Base-by-base conservation (phyloP, 2,888 invertebrate species). In the Nomada ruficornis region DNA sequence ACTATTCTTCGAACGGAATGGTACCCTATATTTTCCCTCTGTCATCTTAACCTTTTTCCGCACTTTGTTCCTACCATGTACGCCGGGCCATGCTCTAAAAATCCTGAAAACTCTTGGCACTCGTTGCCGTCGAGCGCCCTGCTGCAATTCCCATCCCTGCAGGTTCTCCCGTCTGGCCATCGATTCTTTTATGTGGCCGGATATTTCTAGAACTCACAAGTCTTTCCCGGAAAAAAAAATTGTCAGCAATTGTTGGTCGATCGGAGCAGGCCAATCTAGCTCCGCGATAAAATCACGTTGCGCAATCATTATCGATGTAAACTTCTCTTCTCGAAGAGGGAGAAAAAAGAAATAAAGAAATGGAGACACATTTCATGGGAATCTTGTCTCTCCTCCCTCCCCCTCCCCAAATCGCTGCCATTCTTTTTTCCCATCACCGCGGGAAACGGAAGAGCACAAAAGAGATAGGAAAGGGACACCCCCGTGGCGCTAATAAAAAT, bases 231-330 rank as follows among this genome's bases (percentile, higher is more conserved):
- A 52, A 83, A 76, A 73, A 73, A 52, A 69, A 57, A 65, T 76
- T 55, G 83, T 68, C 64, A 54, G 68, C 79, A 73, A 83, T 83
- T 71, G 79, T 74, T 82, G 65, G 77, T 75, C 77, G 84, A 86
- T 90, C 88, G 89, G 87, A 85, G 80, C 79, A 72, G 73, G 55
- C 50, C 83, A 67, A 83, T 83, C 72, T 67, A 59, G 64, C 70
- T 55, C 68, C 71, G 18, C 74, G 74, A 75, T 72, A 82, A 85
- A 86, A 84, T 88, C 83, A 83, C 77, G 83, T 72, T 29, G 72
- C 79, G 77, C 57, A 71, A 85, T 88, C 89, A 86, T 89, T 89
- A 88, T 81, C 72, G 78, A 47, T 79, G 75, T 69, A 62, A 83
- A 79, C 78, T 76, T 72, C 79, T 62, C 67, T 54, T 57, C 60